Evolutionary conservation across 2,113 vertebrate species (phyloP).

Genomic region (Guaruba guarouba): DNA sequence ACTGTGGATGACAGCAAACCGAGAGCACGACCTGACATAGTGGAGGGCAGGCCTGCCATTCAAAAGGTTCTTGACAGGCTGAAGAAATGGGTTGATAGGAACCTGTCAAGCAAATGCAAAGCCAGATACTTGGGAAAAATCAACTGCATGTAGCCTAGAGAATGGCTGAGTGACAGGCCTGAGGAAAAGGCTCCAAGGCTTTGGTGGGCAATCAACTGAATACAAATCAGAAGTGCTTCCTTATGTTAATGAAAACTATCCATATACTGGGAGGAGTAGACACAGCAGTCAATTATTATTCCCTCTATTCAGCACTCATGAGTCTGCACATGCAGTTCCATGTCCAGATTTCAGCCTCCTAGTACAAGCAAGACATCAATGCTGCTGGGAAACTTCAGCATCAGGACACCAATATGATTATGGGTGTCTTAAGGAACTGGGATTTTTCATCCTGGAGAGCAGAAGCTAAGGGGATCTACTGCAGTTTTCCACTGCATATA

Average conservation of each 20-base stretch:
- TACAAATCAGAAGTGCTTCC: neutral
- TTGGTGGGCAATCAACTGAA: neutral
- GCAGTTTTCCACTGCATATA: neutral
- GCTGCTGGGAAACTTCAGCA: neutral
- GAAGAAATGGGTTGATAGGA: neutral
- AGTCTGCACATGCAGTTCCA: neutral
- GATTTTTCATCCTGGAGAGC: neutral
- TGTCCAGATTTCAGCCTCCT: neutral
- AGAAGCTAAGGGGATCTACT: neutral
- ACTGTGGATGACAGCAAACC: neutral
- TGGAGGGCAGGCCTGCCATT: neutral
- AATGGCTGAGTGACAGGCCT: neutral
- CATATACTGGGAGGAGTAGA: neutral
- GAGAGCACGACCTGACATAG: neutral
- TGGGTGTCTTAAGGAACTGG: neutral
- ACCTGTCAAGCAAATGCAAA: neutral
- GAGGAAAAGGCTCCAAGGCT: neutral
- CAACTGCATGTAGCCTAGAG: neutral
- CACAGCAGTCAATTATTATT: neutral
- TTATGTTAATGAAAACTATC: neutral
- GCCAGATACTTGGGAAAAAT: neutral
- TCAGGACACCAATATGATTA: neutral
- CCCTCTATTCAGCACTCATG: neutral
- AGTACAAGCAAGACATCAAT: neutral
- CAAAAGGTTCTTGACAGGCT: neutral